phyloP scores from a whole-genome alignment of 2,797 vertebrate species.

The Scomberomorus guttatus region DNA sequence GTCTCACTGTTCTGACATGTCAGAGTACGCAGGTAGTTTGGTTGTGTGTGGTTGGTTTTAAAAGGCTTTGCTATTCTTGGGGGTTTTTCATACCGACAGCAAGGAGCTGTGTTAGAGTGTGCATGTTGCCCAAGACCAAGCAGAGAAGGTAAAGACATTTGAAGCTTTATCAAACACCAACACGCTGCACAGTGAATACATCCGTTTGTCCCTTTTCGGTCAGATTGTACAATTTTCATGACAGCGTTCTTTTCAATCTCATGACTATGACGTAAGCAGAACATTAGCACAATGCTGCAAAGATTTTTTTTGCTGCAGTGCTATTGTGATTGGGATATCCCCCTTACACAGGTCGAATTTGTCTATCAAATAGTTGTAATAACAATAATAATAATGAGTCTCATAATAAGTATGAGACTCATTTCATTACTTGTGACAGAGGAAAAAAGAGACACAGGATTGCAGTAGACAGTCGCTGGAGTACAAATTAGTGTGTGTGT shows the following conservation, averaged over 20 bases:
- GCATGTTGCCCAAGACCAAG: slow-evolving; percentile 28
- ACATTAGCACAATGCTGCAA: too few relatives aligned
- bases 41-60: slow-evolving; percentile 34
- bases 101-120: slow-evolving; percentile 21
- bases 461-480: background rate
- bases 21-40: slow-evolving; percentile 47
- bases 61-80: slow-evolving; percentile 58
- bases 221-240: background rate
- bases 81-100: slow-evolving; percentile 24
- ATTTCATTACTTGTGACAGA: slow-evolving; percentile 3
- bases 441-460: background rate
- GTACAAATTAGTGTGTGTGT: slow-evolving; percentile 29
- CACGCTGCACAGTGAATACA: background rate
- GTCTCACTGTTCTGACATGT: slow-evolving; percentile 5
- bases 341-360: background rate
- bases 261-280: background rate
- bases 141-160: slow-evolving; percentile 36
- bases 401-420: background rate
- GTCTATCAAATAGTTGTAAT: background rate
- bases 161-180: slow-evolving; percentile 36
- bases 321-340: background rate
- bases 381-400: too few relatives aligned
- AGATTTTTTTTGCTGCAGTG: background rate
- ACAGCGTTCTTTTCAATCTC: background rate
- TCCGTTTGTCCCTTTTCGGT: slow-evolving; percentile 22